Conservation (phyloP, 2,888 invertebrate genomes). For the Allygus modestus region DNA sequence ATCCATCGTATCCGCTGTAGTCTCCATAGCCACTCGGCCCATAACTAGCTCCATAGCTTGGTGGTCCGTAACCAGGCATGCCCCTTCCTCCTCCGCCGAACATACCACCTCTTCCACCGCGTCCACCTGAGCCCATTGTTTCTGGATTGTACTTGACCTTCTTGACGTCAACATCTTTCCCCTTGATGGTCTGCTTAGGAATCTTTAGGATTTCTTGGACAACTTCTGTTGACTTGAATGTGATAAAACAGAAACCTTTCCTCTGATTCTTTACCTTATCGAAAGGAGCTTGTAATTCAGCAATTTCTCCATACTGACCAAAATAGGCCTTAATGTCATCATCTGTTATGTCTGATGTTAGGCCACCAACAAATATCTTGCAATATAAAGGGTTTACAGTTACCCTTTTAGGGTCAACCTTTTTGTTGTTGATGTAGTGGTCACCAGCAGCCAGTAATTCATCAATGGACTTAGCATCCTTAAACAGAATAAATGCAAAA, state of each 20-base stretch:
- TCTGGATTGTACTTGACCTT: constrained; percentile 79
- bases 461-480: constrained; percentile 77
- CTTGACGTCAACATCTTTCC: constrained; percentile 78
- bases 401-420: constrained; percentile 82
- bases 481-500: constrained; percentile 82
- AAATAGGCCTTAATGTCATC: constrained; percentile 80
- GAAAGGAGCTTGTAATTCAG: constrained; percentile 81
- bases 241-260: constrained; percentile 82
- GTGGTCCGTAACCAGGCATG: constrained; percentile 68
- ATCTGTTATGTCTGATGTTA: constrained; percentile 80
- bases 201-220: constrained; percentile 79
- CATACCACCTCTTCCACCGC: constrained; percentile 69
- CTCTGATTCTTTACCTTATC: constrained; percentile 82
- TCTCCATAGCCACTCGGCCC: constrained; percentile 72
- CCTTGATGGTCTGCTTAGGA: constrained; percentile 79
- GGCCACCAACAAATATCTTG: constrained; percentile 82
- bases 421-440: constrained; percentile 80
- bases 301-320: constrained; percentile 79
- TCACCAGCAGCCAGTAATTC: constrained; percentile 77
- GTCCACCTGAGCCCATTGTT: constrained; percentile 71
- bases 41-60: constrained; percentile 69
- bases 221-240: constrained; percentile 80
- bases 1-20: constrained; percentile 74
- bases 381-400: constrained; percentile 79
- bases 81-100: constrained; percentile 62